phyloP scores from a whole-genome alignment of 2,888 invertebrate genomes.

The Drosophila engyochracea region DNA sequence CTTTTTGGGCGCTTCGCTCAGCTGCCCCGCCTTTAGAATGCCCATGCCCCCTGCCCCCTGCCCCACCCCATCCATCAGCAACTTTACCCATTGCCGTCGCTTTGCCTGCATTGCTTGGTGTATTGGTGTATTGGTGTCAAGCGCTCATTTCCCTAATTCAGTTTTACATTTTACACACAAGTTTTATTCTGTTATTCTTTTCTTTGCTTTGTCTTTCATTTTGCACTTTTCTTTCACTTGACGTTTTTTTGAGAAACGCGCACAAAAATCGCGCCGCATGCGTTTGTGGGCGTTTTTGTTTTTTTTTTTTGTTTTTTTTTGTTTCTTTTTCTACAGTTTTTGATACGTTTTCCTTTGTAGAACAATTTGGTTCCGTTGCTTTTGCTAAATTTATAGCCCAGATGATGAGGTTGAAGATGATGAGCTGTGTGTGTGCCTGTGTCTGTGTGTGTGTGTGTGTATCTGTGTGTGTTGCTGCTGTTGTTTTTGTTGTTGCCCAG shows the following conservation, averaged over 20 bases:
- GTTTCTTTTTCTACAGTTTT: conserved; percentile 10
- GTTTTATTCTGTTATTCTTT: conserved; percentile 20
- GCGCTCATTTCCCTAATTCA: conserved; percentile 78
- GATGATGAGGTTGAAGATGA: conserved; percentile 41
- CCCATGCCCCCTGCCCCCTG: not conserved
- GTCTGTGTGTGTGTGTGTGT: not conserved
- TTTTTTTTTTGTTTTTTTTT: not conserved
- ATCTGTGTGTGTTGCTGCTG: conserved; percentile 5
- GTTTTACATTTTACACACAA: conserved; percentile 54
- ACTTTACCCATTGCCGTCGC: not conserved
- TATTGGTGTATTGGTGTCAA: conserved; percentile 67
- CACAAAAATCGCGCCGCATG: conserved; percentile 32
- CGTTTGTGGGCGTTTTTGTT: conserved; percentile 28
- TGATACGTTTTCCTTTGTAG: conserved; percentile 30
- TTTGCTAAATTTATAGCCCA: conserved; percentile 70
- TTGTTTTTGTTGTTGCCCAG: conserved; percentile 37
- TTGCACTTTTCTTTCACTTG: conserved; percentile 24
- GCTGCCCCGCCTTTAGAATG: conserved; percentile 8
- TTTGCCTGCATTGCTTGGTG: conserved; percentile 12
- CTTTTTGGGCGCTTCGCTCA: conserved; percentile 28
- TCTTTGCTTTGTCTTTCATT: conserved; percentile 11
- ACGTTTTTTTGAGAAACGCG: conserved; percentile 39
- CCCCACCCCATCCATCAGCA: not conserved
- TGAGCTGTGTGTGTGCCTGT: conserved; percentile 22
- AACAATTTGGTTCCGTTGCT: conserved; percentile 24